Conservation (phyloP, 2,113 vertebrate species). For the Speoplatyrhinus poulsoni region DNA sequence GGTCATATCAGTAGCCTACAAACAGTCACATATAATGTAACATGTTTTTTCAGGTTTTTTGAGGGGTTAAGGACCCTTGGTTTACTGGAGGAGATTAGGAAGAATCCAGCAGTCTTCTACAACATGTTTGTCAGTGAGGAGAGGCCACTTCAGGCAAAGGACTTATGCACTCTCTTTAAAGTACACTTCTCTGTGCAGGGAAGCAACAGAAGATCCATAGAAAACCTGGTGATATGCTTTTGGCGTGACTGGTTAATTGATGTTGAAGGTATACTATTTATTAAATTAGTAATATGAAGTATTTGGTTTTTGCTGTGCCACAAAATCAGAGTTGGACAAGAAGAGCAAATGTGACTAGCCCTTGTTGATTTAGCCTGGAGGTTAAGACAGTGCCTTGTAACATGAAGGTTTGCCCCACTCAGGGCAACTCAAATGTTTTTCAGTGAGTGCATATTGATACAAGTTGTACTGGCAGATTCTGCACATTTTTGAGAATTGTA, state of each 20-base stretch:
- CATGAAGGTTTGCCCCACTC: too few relatives aligned
- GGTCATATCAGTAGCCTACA: background rate
- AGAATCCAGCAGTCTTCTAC: constrained; percentile 4
- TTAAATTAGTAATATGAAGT: too few relatives aligned
- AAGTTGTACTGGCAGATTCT: too few relatives aligned
- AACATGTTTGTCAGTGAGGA: constrained; percentile 17
- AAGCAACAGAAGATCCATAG: constrained; percentile 9
- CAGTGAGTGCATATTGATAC: too few relatives aligned
- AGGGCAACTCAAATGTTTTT: too few relatives aligned
- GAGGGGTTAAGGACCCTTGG: constrained; percentile 9
- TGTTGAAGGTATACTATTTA: too few relatives aligned
- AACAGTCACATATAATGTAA: background rate
- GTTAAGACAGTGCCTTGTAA: too few relatives aligned
- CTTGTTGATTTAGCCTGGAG: too few relatives aligned
- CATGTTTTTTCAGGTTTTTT: constrained; percentile 7
- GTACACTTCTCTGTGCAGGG: constrained; percentile 11
- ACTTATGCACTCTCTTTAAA: constrained; percentile 19
- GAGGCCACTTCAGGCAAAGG: constrained; percentile 14
- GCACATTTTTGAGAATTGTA: too few relatives aligned
- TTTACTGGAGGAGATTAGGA: background rate
- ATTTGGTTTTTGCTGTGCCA: too few relatives aligned
- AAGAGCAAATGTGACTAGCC: too few relatives aligned
- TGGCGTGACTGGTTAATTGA: constrained; percentile 21
- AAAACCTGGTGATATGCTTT: constrained; percentile 10
- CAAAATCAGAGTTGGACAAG: too few relatives aligned